Base-by-base conservation (phyloP, 2,797 vertebrate species). In the Poeciliopsis paucimaculata region DNA sequence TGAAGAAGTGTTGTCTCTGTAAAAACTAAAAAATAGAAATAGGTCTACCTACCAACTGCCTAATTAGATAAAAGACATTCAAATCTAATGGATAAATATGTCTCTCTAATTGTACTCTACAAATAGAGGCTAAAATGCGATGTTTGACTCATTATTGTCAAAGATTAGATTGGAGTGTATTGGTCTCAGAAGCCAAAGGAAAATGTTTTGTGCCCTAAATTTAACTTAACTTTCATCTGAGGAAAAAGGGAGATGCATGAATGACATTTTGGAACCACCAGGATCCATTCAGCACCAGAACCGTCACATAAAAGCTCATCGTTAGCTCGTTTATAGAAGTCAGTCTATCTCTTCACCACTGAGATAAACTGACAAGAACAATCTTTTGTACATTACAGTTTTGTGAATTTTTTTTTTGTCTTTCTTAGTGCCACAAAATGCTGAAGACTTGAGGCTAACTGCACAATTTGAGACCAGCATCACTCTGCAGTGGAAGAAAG, bases 401-500 rank as follows among this genome's bases (percentile, higher is more conserved):
- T 34, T n/a, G n/a, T n/a, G n/a, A n/a, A n/a, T n/a, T n/a, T n/a
- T 34, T 8, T 18, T 31, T 23, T 51, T 8, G 2, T 23, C 31
- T 64, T 34, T 64, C 28, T 64, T 36, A 36, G 60, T 64, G 16
- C 60, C 60, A 8, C 60, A 16, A 64, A 36, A 64, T 13, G 8
- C 41, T 36, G 70, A 46, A 46, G 41, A 3, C 7, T 23, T 64
- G n/a, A 60, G 41, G 13, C 1, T 26, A 34, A 11, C 5, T n/a
- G 0, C 0, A n/a, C 83, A 28, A 45, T 12, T 34, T 76, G 83
- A 88, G 60, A 84, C 47, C 51, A 66, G 36, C 1, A n/a, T 90
- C 71, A 82, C 70, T 79, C 76, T 93, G 53, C 77, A 87, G 74
- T 91, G 91, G 90, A 3, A 66, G 12, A 53, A 79, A 71, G 77